These are phyloP conservation scores for Dinothrombium tinctorium DNA, from an alignment of 1,140 invertebrate species.

Conservation along the genomic window DNA sequence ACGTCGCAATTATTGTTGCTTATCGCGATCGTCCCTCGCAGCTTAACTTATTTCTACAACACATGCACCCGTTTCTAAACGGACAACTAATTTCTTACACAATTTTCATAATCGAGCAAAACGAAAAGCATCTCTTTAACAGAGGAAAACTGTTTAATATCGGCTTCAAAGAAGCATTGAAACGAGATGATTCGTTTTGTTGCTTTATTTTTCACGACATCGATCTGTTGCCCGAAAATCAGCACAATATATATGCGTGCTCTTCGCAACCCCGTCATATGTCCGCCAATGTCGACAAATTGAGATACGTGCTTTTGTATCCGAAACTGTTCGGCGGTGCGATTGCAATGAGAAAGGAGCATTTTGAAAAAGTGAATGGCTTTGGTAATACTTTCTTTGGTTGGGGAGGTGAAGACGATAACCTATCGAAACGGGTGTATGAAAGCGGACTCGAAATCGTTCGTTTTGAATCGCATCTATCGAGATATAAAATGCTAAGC, in stretches of 20 bases:
- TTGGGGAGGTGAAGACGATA: constrained; percentile 19
- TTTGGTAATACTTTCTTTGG: constrained; percentile 16
- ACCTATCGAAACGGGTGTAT: constrained; percentile 16
- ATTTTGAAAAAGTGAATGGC: constrained; percentile 17
- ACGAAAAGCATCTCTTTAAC: constrained; percentile 14
- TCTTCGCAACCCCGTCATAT: constrained; percentile 15
- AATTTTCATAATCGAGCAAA: constrained; percentile 74
- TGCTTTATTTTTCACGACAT: constrained; percentile 33
- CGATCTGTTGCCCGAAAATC: constrained; percentile 29
- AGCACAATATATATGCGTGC: constrained; percentile 15
- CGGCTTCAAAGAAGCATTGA: constrained; percentile 22
- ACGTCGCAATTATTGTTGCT: constrained; percentile 24
- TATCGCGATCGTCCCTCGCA: constrained; percentile 23
- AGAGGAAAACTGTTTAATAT: constrained; percentile 24
- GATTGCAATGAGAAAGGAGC: constrained; percentile 15
- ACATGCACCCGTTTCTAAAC: constrained; percentile 71
- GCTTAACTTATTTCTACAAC: constrained; percentile 47
- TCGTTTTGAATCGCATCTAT: too few species aligned
- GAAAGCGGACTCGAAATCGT: too few species aligned
- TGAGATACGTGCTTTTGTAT: constrained; percentile 16
- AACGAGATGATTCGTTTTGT: constrained; percentile 18
- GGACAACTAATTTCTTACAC: constrained; percentile 66
- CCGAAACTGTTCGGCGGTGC: constrained; percentile 17
- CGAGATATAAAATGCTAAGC: too few species aligned
- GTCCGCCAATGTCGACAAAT: constrained; percentile 15